Evolutionary conservation across 92 coral and sea anemone genomes (phyloP), one percentile per base, ranked within the genome.

Genomic region (Palythoa grandiflora): DNA sequence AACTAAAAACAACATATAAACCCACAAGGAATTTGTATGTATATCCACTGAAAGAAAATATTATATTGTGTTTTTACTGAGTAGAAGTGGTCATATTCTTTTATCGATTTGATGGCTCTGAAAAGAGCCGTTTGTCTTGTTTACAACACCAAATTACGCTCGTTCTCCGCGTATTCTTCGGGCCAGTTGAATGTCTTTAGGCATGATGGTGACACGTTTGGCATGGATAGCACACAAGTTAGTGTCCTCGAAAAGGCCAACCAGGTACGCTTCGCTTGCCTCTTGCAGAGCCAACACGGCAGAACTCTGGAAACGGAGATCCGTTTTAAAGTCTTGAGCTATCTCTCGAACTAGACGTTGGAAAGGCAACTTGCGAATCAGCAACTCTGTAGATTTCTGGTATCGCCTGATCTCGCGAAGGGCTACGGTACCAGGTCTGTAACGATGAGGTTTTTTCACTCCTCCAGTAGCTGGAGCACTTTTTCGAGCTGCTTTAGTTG

Each of bases 401-500:
- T 96, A 96, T 85, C 98, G 98, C 87, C 98, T 96, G 95, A 96
- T 96, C 93, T 57, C 65, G 65, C 65, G 65, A 57, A 57, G 65
- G 16, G 65, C 65, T 17, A 57, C 65, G 77, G 98, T 95, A 88
- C 98, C 98, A 84, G 98, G 98, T 93, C 98, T 92, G 95, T 95
- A 95, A 90, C 65, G 65, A 57, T 57, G 65, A 57, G 65, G 65
- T 57, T 57, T 57, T 17, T 57, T 57, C 8, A 66, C 98, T 93
- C 98, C 98, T 55, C 98, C 98, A 60, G 98, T 96, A 75, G 98
- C 98, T 71, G 98, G 97, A 37, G 98, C 98, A 89, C 98, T 95
- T 91, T 95, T 95, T 51, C 98, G 98, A 86, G 98, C 98, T 83
- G 98, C 98, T 57, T 57, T 57, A 17, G 65, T 57, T 2, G 65